Percentiles rank a stretch among this genome's conserved stretches.
These are phyloP conservation scores for Torymus auratus DNA, from an alignment of 2,888 invertebrate species.

Conservation along the genomic window DNA sequence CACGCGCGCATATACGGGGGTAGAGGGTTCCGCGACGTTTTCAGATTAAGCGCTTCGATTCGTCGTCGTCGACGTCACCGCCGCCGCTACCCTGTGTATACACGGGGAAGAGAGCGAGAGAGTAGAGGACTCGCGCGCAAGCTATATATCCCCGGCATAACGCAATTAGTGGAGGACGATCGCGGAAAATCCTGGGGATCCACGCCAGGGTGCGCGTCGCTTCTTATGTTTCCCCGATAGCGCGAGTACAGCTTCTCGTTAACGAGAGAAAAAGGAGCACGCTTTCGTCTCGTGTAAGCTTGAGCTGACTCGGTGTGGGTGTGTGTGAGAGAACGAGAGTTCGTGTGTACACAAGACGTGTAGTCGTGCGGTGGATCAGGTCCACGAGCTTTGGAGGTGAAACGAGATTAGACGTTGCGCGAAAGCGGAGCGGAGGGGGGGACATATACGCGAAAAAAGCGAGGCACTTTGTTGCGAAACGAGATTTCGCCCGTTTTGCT, in stretches of 20 bases:
- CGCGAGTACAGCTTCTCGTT: slow-evolving; percentile 47
- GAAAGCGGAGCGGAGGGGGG: background rate
- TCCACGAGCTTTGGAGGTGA: slow-evolving; percentile 40
- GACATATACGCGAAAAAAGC: slow-evolving; percentile 44
- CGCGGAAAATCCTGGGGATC: slow-evolving; percentile 58
- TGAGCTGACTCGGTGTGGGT: background rate
- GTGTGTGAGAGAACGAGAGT: background rate
- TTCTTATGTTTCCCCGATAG: slow-evolving; percentile 55
- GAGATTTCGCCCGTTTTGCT: slow-evolving; percentile 51
- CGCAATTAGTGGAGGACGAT: slow-evolving; percentile 59
- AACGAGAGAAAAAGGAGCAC: slow-evolving; percentile 55
- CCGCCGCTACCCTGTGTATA: too few relatives aligned
- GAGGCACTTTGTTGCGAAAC: slow-evolving; percentile 54
- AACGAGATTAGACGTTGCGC: slow-evolving; percentile 53
- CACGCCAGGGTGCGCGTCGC: slow-evolving; percentile 12
- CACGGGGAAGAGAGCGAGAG: too few relatives aligned
- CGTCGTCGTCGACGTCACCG: background rate
- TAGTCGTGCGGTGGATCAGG: slow-evolving; percentile 36
- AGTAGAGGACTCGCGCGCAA: background rate
- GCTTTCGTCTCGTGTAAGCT: background rate
- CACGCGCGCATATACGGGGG: too few relatives aligned
- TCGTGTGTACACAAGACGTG: slow-evolving; percentile 1
- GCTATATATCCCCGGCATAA: slow-evolving; percentile 20
- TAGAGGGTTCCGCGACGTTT: background rate
- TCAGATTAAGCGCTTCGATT: slow-evolving; percentile 20